phyloP scores from a whole-genome alignment of 2,113 vertebrate species.

The Phaethornis superciliosus region DNA sequence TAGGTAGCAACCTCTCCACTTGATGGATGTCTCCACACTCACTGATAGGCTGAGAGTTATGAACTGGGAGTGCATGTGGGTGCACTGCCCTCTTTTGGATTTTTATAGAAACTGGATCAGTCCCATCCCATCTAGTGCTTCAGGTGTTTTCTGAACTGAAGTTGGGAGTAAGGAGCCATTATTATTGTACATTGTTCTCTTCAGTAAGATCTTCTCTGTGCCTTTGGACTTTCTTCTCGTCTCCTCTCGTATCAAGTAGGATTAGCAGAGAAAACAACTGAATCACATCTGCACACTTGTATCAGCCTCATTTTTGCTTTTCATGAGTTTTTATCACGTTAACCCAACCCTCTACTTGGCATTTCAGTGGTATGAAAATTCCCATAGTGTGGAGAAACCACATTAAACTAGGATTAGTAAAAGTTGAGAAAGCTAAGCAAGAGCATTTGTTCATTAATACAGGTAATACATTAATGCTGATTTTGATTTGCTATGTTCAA shows the following conservation, averaged over 20 bases:
- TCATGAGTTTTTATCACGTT: background rate
- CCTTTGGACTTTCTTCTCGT: background rate
- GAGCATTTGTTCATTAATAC: background rate
- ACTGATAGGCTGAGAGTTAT: accelerated
- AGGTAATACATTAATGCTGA: background rate
- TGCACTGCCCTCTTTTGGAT: conserved; percentile 53
- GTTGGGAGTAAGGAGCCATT: background rate
- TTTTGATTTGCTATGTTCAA: background rate
- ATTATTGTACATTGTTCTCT: accelerated
- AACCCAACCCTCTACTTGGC: background rate
- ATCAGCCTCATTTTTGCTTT: background rate
- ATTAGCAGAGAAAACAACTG: accelerated
- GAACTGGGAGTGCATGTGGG: background rate
- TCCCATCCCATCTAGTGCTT: background rate
- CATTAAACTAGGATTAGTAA: background rate
- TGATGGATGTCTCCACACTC: accelerated
- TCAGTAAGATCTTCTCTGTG: background rate
- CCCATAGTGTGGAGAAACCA: background rate
- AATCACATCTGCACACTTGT: background rate
- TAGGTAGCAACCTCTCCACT: background rate
- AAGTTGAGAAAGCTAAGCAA: background rate
- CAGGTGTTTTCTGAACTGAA: background rate
- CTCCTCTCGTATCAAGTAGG: background rate
- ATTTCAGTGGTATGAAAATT: background rate
- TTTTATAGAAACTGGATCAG: background rate